phyloP scores from a whole-genome alignment of 1,140 invertebrate genomes.

The Trichomalopsis sarcophagae region DNA sequence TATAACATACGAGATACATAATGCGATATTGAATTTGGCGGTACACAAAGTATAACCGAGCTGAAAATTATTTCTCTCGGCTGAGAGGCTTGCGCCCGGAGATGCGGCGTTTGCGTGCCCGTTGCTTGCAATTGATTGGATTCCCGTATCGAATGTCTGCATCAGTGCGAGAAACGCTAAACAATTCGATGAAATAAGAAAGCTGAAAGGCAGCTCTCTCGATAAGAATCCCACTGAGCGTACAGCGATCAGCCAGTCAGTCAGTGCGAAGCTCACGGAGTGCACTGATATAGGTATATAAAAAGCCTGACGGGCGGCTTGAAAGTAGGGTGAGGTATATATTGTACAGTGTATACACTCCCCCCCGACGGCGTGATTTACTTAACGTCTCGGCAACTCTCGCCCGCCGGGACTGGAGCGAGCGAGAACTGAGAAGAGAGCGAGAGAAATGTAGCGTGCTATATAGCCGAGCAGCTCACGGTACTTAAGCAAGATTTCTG shows the following conservation, averaged over 20 bases:
- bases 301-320: neutral
- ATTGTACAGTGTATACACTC: neutral
- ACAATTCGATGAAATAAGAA: too few species aligned
- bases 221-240: too few species aligned
- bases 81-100: neutral
- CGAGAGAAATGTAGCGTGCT: neutral
- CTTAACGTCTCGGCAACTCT: neutral
- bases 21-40: too few species aligned
- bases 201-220: too few species aligned
- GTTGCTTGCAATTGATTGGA: too few species aligned
- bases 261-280: too few species aligned
- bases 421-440: neutral
- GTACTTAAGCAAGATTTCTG: slow-evolving; percentile 62
- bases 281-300: neutral
- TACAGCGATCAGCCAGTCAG: too few species aligned
- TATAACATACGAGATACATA: too few species aligned
- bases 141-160: too few species aligned
- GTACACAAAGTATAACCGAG: too few species aligned
- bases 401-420: neutral
- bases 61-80: neutral
- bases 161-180: too few species aligned
- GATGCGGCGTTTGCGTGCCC: too few species aligned
- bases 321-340: neutral
- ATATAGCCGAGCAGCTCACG: neutral
- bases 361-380: neutral